Percentiles rank a stretch among this genome's conserved stretches.
These are phyloP conservation scores for Lindbergichthys nudifrons DNA, from an alignment of 2,797 vertebrate genomes.

Conservation along the genomic window DNA sequence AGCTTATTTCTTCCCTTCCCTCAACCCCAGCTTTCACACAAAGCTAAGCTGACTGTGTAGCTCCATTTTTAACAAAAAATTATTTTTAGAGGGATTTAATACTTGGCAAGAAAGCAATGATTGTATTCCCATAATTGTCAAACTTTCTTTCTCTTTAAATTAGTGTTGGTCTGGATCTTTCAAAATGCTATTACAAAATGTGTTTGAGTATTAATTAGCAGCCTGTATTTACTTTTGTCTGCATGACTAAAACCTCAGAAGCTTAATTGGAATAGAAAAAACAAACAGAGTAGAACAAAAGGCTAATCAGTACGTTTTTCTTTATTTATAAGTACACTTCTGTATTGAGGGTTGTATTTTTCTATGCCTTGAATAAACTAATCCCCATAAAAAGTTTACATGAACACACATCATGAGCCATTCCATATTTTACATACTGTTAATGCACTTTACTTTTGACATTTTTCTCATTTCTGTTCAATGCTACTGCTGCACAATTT, in stretches of 20 bases:
- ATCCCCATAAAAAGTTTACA: background rate
- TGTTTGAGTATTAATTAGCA: background rate
- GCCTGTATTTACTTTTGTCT: background rate
- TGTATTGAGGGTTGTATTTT: background rate
- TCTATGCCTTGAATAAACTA: conserved; percentile 2
- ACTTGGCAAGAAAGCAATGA: background rate
- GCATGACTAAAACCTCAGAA: background rate
- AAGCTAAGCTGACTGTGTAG: background rate
- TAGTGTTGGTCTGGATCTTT: background rate
- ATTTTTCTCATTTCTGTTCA: too few relatives aligned
- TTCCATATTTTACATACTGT: too few relatives aligned
- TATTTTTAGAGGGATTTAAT: background rate
- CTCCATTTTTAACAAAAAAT: background rate
- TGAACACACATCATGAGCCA: too few relatives aligned
- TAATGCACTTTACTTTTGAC: too few relatives aligned
- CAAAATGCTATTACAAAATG: background rate
- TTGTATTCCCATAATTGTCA: background rate
- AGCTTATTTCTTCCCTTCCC: background rate
- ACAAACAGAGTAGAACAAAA: background rate
- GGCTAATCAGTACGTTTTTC: background rate
- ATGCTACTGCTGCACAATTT: too few relatives aligned
- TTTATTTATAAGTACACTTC: background rate
- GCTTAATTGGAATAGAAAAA: background rate
- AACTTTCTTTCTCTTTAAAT: background rate
- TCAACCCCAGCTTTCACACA: background rate